A percentile compares a stretch with the other conserved stretches of the same genome.
phyloP scores from a whole-genome alignment of 1,140 invertebrate species.

The Philopotamus ludificatus region DNA sequence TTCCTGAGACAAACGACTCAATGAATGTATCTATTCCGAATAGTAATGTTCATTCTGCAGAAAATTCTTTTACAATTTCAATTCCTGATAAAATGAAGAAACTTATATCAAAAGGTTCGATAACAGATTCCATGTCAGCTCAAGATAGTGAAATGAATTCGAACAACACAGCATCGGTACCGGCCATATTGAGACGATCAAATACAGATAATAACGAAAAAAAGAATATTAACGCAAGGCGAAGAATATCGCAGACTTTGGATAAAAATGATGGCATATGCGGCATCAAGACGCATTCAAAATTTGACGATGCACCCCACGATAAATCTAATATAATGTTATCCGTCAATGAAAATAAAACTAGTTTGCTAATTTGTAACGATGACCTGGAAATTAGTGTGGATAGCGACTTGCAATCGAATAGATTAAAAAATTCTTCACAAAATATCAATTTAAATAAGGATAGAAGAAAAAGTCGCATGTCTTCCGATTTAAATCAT shows the following conservation, averaged over 20 bases:
- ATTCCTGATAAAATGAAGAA: constrained; percentile 55
- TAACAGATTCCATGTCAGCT: constrained; percentile 4
- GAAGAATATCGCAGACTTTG: constrained; percentile 51
- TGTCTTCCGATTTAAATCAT: constrained; percentile 29
- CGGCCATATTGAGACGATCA: constrained; percentile 52
- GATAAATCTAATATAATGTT: constrained; percentile 21
- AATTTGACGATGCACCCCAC: neutral
- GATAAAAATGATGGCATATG: constrained; percentile 41
- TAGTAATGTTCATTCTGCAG: constrained; percentile 46
- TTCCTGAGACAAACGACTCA: constrained; percentile 55
- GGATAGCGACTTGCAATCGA: constrained; percentile 47
- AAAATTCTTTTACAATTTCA: constrained; percentile 52
- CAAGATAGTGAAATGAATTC: constrained; percentile 30
- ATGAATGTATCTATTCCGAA: constrained; percentile 55
- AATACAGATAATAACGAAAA: constrained; percentile 54
- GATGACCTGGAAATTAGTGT: constrained; percentile 54
- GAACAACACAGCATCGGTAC: constrained; percentile 49
- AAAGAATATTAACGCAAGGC: constrained; percentile 48
- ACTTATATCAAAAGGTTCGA: constrained; percentile 47
- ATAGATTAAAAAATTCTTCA: constrained; percentile 5
- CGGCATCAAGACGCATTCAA: neutral
- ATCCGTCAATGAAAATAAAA: constrained; percentile 43
- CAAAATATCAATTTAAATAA: constrained; percentile 27
- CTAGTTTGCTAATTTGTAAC: constrained; percentile 55
- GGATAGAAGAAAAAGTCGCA: constrained; percentile 37